These are phyloP conservation scores for Chinchilla lanigera DNA, from an alignment of 2,113 vertebrate genomes.

Conservation along the genomic window DNA sequence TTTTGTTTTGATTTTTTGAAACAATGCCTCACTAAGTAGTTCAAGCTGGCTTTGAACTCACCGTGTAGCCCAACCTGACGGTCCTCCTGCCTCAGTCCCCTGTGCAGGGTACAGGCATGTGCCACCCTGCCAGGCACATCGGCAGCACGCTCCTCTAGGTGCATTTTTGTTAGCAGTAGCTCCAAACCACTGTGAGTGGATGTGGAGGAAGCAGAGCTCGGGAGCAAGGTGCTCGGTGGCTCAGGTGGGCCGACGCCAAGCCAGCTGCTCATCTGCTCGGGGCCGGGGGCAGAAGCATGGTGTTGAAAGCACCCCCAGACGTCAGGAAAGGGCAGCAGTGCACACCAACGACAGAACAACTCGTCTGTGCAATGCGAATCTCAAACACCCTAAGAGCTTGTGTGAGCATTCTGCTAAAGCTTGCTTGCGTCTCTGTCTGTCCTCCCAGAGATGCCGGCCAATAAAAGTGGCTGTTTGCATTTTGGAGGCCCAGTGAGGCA, in stretches of 20 bases:
- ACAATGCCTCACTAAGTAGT: neutral
- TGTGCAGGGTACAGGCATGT: neutral
- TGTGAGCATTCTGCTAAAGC: neutral
- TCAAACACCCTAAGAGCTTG: neutral
- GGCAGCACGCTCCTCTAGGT: neutral
- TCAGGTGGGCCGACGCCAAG: neutral
- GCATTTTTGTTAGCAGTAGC: neutral
- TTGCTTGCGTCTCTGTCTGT: neutral
- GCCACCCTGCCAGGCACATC: too few species aligned
- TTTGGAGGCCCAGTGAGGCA: neutral
- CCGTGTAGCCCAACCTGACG: too few species aligned
- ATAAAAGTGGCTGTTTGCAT: neutral
- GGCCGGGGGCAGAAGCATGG: neutral
- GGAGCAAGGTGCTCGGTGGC: neutral
- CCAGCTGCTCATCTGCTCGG: neutral
- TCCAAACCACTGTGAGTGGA: neutral
- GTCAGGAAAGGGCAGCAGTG: too few species aligned
- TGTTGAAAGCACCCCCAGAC: neutral
- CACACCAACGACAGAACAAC: too few species aligned
- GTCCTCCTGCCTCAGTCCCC: too few species aligned
- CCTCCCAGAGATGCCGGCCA: neutral
- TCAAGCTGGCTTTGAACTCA: neutral
- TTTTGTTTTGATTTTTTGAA: too few species aligned
- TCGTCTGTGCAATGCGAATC: too few species aligned
- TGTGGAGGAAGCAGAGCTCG: neutral